Percentiles rank a stretch among this genome's conserved stretches.
These are phyloP conservation scores for Phorcus lineatus DNA, from an alignment of 2,888 invertebrate genomes.

Conservation along the genomic window DNA sequence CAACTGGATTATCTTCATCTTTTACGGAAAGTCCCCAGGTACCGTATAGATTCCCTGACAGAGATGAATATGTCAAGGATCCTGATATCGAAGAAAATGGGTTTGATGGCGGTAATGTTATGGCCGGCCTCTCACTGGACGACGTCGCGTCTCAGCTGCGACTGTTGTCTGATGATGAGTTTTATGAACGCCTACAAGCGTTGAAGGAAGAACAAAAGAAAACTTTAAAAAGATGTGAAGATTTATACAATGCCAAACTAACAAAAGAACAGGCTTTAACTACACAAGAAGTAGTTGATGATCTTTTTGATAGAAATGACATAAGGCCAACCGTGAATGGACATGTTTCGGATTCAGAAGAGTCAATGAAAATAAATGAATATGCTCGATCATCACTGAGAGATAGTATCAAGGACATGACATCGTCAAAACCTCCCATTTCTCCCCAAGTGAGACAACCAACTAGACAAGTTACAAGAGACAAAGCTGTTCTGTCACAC, in stretches of 20 bases:
- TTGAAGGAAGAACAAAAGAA: constrained; percentile 72
- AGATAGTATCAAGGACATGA: constrained; percentile 37
- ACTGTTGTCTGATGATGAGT: constrained; percentile 67
- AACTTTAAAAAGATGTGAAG: constrained; percentile 68
- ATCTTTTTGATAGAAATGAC: constrained; percentile 30
- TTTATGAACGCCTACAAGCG: constrained; percentile 67
- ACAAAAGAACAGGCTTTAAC: not conserved
- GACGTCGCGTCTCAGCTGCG: constrained; percentile 49
- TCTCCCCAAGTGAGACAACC: constrained; percentile 24
- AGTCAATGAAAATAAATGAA: not conserved
- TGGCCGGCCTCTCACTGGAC: constrained; percentile 33
- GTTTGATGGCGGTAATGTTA: constrained; percentile 34
- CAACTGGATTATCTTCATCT: constrained; percentile 61
- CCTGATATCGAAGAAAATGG: constrained; percentile 29
- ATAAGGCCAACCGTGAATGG: constrained; percentile 9
- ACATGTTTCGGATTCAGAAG: constrained; percentile 7
- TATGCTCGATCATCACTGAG: not conserved
- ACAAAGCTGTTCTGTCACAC: not conserved
- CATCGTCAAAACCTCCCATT: constrained; percentile 40
- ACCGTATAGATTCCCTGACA: constrained; percentile 28
- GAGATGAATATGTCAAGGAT: constrained; percentile 43
- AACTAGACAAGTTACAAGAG: not conserved
- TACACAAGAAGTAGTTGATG: constrained; percentile 24
- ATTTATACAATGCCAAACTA: constrained; percentile 67
- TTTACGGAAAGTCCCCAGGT: constrained; percentile 28